phyloP scores from a whole-genome alignment of 2,797 vertebrate species.

The Bradypodion ventrale region DNA sequence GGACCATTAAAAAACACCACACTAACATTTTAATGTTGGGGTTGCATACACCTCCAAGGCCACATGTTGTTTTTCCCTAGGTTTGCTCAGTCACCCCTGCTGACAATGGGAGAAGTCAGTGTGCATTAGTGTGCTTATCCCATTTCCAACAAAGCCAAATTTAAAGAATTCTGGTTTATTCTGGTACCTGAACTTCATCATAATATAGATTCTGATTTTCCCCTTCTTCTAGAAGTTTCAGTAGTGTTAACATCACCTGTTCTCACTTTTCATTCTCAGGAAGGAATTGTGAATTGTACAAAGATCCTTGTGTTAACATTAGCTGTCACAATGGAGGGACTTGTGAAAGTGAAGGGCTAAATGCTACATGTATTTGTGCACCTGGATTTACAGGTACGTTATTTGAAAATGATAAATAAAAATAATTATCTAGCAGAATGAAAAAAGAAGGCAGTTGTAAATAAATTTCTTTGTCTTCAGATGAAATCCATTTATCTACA shows the following conservation, averaged over 20 bases:
- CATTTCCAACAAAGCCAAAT: not conserved
- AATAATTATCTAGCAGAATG: not conserved
- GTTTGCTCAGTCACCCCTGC: not conserved
- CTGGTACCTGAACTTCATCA: not conserved
- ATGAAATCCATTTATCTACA: not conserved
- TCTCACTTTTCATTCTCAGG: constrained; percentile 73
- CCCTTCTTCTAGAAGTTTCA: not conserved
- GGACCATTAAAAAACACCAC: too few species aligned
- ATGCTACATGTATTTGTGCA: constrained; percentile 87
- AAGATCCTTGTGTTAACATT: constrained; percentile 90
- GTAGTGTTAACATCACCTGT: constrained; percentile 11
- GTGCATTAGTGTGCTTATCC: not conserved
- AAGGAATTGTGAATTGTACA: constrained; percentile 92
- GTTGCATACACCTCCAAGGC: too few species aligned
- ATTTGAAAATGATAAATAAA: not conserved
- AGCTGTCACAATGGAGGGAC: constrained; percentile 92
- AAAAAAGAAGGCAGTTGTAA: constrained; percentile 7
- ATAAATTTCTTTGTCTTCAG: not conserved
- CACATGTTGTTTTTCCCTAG: too few species aligned
- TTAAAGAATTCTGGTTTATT: not conserved
- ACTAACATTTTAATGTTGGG: too few species aligned
- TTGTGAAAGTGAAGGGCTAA: constrained; percentile 87
- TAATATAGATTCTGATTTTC: not conserved
- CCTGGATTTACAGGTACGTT: constrained; percentile 88
- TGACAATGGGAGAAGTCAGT: not conserved